Percentiles rank a stretch among this genome's conserved stretches.
Conservation (phyloP, 2,113 vertebrate genomes). For the Mustela nigripes region DNA sequence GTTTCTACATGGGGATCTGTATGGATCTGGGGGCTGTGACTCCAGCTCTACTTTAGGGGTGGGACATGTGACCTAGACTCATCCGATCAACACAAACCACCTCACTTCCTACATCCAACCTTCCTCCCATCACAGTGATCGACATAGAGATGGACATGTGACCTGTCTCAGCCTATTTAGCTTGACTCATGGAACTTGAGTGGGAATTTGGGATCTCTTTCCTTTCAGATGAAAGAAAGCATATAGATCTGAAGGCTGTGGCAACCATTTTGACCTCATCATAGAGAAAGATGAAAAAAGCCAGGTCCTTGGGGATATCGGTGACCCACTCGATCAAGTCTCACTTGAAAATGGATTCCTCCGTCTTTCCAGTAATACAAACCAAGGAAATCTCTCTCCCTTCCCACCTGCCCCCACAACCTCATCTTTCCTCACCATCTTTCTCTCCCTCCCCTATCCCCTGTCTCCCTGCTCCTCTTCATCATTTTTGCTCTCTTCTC, state of each 20-base stretch:
- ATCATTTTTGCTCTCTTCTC: background rate
- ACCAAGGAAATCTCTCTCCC: background rate
- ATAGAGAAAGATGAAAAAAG: background rate
- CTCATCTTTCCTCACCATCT: background rate
- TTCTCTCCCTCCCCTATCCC: background rate
- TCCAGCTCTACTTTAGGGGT: background rate
- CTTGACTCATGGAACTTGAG: background rate
- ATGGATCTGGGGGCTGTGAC: background rate
- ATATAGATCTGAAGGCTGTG: background rate
- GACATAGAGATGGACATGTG: background rate
- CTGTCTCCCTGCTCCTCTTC: background rate
- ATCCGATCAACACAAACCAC: background rate
- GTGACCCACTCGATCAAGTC: background rate
- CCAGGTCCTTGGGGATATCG: background rate
- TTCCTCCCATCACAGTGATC: background rate
- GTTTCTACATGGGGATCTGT: background rate
- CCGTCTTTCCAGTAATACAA: constrained; percentile 17
- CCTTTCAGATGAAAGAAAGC: background rate
- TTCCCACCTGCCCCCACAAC: background rate
- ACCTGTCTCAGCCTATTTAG: background rate
- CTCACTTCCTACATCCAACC: background rate
- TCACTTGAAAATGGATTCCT: background rate
- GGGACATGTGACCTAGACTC: background rate
- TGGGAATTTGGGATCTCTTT: background rate
- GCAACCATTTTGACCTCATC: background rate